phyloP scores from a whole-genome alignment of 2,797 vertebrate genomes.

The Limosa lapponica region DNA sequence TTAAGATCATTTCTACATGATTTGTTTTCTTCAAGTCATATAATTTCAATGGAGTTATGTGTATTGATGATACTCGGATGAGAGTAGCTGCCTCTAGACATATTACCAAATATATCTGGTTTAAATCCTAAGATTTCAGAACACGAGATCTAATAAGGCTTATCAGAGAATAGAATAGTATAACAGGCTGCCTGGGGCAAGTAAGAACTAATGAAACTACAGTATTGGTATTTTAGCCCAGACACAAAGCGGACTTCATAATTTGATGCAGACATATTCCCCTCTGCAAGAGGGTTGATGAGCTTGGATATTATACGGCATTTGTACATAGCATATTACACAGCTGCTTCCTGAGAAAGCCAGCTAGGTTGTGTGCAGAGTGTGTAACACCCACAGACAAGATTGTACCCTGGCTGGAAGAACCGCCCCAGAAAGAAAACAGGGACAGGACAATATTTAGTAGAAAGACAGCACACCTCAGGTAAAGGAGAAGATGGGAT shows the following conservation, averaged over 20 bases:
- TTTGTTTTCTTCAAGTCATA: background rate
- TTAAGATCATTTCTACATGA: background rate
- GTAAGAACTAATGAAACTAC: background rate
- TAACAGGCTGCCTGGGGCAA: background rate
- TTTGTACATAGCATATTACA: background rate
- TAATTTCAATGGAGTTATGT: background rate
- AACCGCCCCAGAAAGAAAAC: background rate
- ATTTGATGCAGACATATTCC: background rate
- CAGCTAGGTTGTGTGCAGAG: background rate
- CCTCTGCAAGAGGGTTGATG: background rate
- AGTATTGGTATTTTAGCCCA: background rate
- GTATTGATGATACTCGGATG: background rate
- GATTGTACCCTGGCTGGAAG: background rate
- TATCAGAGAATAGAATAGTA: background rate
- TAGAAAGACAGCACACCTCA: background rate
- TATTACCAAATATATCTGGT: background rate
- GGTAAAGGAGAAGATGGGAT: background rate
- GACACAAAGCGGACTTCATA: background rate
- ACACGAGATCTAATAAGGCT: background rate
- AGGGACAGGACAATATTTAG: background rate
- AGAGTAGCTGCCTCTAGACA: background rate
- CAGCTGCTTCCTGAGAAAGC: background rate
- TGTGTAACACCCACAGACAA: background rate
- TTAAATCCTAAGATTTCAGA: conserved; percentile 9
- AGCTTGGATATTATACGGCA: background rate